These are phyloP conservation scores for Benthosema pterotum DNA, from an alignment of 2,797 vertebrate species.

Conservation along the genomic window DNA sequence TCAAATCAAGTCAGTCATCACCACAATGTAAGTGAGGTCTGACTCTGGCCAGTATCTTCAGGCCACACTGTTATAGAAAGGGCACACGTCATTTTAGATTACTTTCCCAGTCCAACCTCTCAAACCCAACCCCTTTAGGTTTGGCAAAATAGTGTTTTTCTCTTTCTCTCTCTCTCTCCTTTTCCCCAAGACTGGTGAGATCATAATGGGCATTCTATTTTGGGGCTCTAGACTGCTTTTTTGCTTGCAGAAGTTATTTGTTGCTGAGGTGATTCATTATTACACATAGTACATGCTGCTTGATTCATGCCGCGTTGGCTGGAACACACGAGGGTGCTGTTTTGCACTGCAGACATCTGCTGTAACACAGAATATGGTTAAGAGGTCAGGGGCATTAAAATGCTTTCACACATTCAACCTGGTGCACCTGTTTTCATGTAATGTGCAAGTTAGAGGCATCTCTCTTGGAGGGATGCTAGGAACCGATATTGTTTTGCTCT, in stretches of 20 bases:
- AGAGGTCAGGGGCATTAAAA: constrained; percentile 16
- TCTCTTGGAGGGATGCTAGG: too few species aligned
- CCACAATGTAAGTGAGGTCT: constrained; percentile 27
- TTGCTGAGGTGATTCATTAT: background rate
- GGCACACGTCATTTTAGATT: constrained; percentile 56
- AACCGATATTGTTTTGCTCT: too few species aligned
- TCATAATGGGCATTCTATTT: constrained; percentile 62
- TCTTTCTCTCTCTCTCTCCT: constrained; percentile 1
- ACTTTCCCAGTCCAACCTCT: constrained; percentile 57
- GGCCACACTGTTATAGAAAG: constrained; percentile 53
- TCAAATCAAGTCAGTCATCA: constrained; percentile 2
- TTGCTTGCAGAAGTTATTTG: constrained; percentile 3
- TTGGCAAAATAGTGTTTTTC: constrained; percentile 49
- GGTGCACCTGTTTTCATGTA: constrained; percentile 41
- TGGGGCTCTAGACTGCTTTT: constrained; percentile 36
- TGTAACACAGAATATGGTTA: background rate
- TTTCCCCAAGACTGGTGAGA: constrained; percentile 48
- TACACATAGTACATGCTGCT: too few species aligned
- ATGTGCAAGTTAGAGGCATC: too few species aligned
- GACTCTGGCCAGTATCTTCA: constrained; percentile 24
- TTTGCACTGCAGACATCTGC: constrained; percentile 22
- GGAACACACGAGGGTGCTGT: constrained; percentile 66
- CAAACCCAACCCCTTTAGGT: constrained; percentile 36
- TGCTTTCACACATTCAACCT: background rate
- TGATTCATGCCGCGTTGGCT: background rate